These are phyloP conservation scores for Mionectes macconnelli DNA, from an alignment of 2,113 vertebrate genomes.

Conservation along the genomic window DNA sequence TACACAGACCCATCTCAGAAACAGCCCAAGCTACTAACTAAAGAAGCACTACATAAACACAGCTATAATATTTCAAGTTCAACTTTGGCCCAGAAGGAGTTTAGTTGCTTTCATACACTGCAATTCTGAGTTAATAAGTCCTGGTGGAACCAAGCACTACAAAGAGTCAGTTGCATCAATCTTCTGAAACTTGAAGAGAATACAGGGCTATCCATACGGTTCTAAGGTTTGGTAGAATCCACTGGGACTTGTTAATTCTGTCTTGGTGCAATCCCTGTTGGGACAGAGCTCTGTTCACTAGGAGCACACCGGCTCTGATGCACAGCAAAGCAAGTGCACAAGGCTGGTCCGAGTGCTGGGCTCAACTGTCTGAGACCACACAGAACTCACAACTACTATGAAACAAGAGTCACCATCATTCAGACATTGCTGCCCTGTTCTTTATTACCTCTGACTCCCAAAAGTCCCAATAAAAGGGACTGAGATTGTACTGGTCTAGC, in stretches of 20 bases:
- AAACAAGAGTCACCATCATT: neutral
- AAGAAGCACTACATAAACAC: neutral
- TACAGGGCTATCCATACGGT: neutral
- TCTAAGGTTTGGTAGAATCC: neutral
- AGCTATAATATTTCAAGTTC: neutral
- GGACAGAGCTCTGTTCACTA: neutral
- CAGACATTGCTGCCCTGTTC: neutral
- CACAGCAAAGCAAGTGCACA: neutral
- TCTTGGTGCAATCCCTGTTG: neutral
- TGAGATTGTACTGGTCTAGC: neutral
- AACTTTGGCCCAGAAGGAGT: neutral
- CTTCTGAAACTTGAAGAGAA: neutral
- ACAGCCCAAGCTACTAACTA: neutral
- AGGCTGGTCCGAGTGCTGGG: neutral
- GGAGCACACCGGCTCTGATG: accelerated
- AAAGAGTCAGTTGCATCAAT: neutral
- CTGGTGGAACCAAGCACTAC: neutral
- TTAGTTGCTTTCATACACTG: neutral
- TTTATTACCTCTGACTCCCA: neutral
- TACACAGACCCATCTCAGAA: neutral
- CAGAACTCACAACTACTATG: accelerated
- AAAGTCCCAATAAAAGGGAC: neutral
- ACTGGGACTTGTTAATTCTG: neutral
- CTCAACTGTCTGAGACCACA: neutral
- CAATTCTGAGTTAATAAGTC: neutral